Evolutionary conservation across 2,888 invertebrate species (phyloP).

Genomic region (Endotricha flammealis): DNA sequence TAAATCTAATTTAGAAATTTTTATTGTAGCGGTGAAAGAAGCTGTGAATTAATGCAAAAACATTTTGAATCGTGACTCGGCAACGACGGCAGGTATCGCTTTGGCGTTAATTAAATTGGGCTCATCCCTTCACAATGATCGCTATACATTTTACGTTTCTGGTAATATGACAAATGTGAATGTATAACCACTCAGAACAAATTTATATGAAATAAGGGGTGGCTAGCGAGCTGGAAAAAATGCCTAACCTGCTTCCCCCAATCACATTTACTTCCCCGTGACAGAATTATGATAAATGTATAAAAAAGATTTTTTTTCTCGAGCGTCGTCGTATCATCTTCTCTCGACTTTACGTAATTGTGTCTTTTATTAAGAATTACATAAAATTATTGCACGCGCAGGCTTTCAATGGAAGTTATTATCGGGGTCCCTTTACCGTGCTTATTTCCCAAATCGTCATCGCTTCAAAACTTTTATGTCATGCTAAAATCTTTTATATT

Average conservation of each 20-base stretch:
- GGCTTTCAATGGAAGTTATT: slow-evolving; percentile 9
- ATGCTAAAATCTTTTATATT: too few species aligned
- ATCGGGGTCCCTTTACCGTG: not conserved
- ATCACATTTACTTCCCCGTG: slow-evolving; percentile 56
- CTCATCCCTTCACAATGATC: slow-evolving; percentile 43
- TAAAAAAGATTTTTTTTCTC: slow-evolving; percentile 29
- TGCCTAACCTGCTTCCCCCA: slow-evolving; percentile 58
- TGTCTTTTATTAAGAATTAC: slow-evolving; percentile 19
- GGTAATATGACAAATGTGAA: slow-evolving; percentile 39
- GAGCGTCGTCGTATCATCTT: slow-evolving; percentile 24
- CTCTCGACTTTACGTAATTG: slow-evolving; percentile 20
- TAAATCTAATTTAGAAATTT: slow-evolving; percentile 17
- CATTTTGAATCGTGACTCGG: slow-evolving; percentile 35
- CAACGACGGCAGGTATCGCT: slow-evolving; percentile 31
- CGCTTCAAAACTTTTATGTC: too few species aligned
- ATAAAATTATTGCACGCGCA: not conserved
- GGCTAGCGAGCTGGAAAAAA: slow-evolving; percentile 57
- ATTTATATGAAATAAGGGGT: slow-evolving; percentile 54
- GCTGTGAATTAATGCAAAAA: slow-evolving; percentile 36
- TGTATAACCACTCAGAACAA: slow-evolving; percentile 35
- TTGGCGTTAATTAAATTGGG: slow-evolving; percentile 50
- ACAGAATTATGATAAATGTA: slow-evolving; percentile 54
- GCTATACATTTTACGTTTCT: slow-evolving; percentile 37
- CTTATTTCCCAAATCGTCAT: too few species aligned
- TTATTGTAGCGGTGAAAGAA: slow-evolving; percentile 19